Percentiles rank a stretch among this genome's conserved stretches.
Evolutionary conservation across 2,797 vertebrate genomes (phyloP).

Genomic region (Dicrostonyx torquatus): DNA sequence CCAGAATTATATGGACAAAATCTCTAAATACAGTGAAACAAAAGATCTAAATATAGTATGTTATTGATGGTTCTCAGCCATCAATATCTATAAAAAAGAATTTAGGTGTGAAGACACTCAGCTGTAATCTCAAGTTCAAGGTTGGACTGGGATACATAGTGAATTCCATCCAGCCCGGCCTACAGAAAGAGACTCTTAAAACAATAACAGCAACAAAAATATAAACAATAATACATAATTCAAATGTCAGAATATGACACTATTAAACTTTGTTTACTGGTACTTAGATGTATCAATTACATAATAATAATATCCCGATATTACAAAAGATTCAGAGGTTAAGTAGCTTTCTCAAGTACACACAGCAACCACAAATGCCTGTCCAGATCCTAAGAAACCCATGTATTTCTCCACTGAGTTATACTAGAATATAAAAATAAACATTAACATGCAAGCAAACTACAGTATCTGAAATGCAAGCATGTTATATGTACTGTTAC

Average conservation of each 20-base stretch:
- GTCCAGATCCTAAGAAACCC: slow-evolving; percentile 12
- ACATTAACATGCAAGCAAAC: slow-evolving; percentile 12
- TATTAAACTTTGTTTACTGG: not conserved
- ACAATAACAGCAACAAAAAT: not conserved
- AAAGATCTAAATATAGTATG: no score
- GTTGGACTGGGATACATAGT: not conserved
- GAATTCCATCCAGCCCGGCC: not conserved
- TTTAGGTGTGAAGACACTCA: not conserved
- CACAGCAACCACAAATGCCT: slow-evolving; percentile 19
- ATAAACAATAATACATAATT: not conserved
- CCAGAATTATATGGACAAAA: slow-evolving; percentile 40
- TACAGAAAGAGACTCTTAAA: not conserved
- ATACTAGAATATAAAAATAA: slow-evolving; percentile 34
- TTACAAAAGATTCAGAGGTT: slow-evolving; percentile 30
- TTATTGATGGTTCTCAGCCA: not conserved
- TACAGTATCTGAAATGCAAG: not conserved
- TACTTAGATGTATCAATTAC: not conserved
- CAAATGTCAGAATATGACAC: slow-evolving; percentile 38
- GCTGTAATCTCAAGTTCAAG: not conserved
- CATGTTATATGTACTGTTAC: not conserved
- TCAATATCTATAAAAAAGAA: slow-evolving; percentile 32
- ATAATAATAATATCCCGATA: not conserved
- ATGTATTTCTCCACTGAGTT: slow-evolving; percentile 32
- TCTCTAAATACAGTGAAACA: slow-evolving; percentile 16
- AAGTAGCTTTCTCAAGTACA: slow-evolving; percentile 3